A percentile compares a stretch with the other conserved stretches of the same genome.
Evolutionary conservation across 2,113 vertebrate genomes (phyloP).

Genomic region (Epinephelus fuscoguttatus): DNA sequence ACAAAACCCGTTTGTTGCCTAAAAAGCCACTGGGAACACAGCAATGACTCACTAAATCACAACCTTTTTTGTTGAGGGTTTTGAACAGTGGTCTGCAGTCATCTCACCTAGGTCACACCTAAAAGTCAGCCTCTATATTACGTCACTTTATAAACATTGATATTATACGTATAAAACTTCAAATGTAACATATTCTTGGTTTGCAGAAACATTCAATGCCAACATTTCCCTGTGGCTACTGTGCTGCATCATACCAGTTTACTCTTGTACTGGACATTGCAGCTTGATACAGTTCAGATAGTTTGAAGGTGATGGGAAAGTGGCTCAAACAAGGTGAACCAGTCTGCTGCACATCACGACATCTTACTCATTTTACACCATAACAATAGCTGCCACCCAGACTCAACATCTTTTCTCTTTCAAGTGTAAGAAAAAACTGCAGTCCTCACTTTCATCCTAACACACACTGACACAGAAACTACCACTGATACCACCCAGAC

Average conservation of each 20-base stretch:
- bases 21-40: no score
- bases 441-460: neutral
- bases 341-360: neutral
- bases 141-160: no score
- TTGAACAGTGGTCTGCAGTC: no score
- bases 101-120: no score
- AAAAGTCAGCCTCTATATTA: no score
- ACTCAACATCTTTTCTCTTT: neutral
- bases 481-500: constrained; percentile 25
- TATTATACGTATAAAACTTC: no score
- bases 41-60: no score
- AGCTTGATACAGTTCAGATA: neutral
- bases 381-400: neutral
- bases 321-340: neutral
- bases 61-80: no score
- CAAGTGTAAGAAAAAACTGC: neutral
- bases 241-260: neutral
- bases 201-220: no score
- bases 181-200: no score
- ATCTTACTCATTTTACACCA: neutral
- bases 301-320: neutral
- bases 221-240: no score
- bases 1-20: no score
- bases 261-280: neutral
- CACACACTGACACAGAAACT: neutral